phyloP scores from a whole-genome alignment of 2,888 invertebrate species.

The Cataglyphis albicans region DNA sequence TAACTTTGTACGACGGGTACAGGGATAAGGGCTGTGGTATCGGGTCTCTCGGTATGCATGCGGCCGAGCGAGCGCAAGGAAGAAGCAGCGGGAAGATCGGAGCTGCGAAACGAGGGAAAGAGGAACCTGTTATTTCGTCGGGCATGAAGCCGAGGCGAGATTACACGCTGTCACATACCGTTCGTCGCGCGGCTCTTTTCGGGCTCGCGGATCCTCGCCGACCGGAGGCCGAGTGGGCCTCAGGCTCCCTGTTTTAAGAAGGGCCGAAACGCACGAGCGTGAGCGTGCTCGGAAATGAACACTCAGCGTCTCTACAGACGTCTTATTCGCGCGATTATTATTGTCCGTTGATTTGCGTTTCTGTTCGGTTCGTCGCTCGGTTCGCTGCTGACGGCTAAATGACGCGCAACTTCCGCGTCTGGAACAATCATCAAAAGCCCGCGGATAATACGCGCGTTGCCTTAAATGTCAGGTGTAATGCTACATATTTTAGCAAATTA shows the following conservation, averaged over 20 bases:
- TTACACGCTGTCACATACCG: conserved; percentile 85
- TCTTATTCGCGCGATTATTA: conserved; percentile 81
- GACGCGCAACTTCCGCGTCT: conserved; percentile 50
- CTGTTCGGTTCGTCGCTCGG: conserved; percentile 48
- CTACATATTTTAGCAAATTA: conserved; percentile 23
- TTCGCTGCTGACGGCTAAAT: conserved; percentile 49
- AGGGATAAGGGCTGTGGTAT: conserved; percentile 26
- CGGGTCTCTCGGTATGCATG: conserved; percentile 24
- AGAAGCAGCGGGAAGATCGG: conserved; percentile 11
- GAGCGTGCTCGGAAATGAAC: conserved; percentile 10
- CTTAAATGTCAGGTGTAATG: neutral
- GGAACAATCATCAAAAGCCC: conserved; percentile 34
- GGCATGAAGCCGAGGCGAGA: conserved; percentile 78
- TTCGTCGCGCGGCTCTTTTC: conserved; percentile 71
- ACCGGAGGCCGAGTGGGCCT: neutral
- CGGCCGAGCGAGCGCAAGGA: neutral
- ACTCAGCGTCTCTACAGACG: conserved; percentile 73
- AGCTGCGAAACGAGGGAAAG: conserved; percentile 76
- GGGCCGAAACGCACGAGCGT: conserved; percentile 59
- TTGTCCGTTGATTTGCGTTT: conserved; percentile 70
- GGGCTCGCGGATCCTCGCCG: conserved; percentile 61
- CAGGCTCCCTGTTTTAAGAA: conserved; percentile 57
- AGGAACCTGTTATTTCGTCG: conserved; percentile 84
- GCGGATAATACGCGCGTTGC: conserved; percentile 4
- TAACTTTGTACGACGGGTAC: conserved; percentile 58